Conservation (phyloP, 2,797 vertebrate genomes). For the Chelidonichthys spinosus region DNA sequence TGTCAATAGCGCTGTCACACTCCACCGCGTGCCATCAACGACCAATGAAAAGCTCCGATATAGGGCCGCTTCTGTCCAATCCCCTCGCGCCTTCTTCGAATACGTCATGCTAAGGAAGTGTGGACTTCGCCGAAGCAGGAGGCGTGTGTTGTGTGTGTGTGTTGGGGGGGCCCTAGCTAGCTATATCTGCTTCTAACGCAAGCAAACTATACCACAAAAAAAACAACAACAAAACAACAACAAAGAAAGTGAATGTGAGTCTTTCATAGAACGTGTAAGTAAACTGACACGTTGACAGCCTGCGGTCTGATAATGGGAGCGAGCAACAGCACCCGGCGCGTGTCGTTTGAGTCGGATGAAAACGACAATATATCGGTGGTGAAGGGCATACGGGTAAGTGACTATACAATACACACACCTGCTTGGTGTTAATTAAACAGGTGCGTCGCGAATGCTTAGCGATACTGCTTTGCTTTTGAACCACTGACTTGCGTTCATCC, state of each 20-base stretch:
- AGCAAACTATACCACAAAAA: constrained; percentile 10
- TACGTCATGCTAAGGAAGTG: constrained; percentile 72
- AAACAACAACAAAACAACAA: too few relatives aligned
- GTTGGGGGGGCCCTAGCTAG: constrained; percentile 24
- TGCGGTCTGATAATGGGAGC: constrained; percentile 87
- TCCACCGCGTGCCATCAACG: background rate
- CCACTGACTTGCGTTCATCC: constrained; percentile 30
- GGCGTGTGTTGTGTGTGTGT: constrained; percentile 12
- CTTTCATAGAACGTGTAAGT: constrained; percentile 32
- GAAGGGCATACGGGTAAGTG: constrained; percentile 98
- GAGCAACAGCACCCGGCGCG: constrained; percentile 89
- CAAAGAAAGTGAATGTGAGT: background rate
- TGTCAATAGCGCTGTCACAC: background rate
- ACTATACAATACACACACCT: constrained; percentile 1
- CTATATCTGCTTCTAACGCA: background rate
- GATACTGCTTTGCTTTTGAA: background rate
- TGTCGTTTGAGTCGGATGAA: constrained; percentile 95
- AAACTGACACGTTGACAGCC: constrained; percentile 17
- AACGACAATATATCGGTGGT: constrained; percentile 95
- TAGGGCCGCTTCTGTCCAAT: constrained; percentile 57
- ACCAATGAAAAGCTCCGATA: constrained; percentile 53
- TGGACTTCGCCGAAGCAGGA: background rate
- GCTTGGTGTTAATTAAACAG: background rate
- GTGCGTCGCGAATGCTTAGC: background rate
- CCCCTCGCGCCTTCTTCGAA: constrained; percentile 31